phyloP scores from a whole-genome alignment of 2,888 invertebrate genomes.

The Cantharis flavilabris region DNA sequence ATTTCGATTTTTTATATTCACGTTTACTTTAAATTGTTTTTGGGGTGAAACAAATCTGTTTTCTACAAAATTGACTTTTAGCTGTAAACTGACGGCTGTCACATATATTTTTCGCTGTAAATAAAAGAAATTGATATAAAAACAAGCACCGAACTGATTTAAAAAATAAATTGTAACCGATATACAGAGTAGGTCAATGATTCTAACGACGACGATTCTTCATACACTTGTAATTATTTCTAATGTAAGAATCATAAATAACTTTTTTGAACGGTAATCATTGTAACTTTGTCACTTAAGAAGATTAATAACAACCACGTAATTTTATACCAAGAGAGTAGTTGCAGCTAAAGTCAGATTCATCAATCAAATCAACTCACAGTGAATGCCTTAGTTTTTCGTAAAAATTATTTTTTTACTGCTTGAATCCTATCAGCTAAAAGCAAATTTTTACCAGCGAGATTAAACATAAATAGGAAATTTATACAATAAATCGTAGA shows the following conservation, averaged over 20 bases:
- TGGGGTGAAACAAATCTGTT: conserved; percentile 11
- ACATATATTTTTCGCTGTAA: conserved; percentile 6
- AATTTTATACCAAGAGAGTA: background rate
- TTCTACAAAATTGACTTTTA: conserved; percentile 18
- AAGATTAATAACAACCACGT: background rate
- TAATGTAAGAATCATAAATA: background rate
- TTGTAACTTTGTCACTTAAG: background rate
- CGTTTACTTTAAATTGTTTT: conserved; percentile 14
- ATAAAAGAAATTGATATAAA: conserved; percentile 1
- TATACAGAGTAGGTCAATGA: background rate
- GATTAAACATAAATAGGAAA: background rate
- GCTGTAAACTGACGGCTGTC: conserved; percentile 15
- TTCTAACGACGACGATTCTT: background rate
- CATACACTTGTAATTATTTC: background rate
- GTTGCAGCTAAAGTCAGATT: background rate
- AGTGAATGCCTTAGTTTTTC: background rate
- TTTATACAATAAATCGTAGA: background rate
- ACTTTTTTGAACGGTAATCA: background rate
- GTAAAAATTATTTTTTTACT: background rate
- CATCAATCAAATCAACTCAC: background rate
- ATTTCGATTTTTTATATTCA: conserved; percentile 3
- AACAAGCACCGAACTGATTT: background rate
- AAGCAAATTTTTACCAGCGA: background rate
- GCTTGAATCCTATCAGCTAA: background rate
- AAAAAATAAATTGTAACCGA: background rate